A percentile compares a stretch with the other conserved stretches of the same genome.
Conservation (phyloP, 2,888 invertebrate species). For the Horisme vitalbata region DNA sequence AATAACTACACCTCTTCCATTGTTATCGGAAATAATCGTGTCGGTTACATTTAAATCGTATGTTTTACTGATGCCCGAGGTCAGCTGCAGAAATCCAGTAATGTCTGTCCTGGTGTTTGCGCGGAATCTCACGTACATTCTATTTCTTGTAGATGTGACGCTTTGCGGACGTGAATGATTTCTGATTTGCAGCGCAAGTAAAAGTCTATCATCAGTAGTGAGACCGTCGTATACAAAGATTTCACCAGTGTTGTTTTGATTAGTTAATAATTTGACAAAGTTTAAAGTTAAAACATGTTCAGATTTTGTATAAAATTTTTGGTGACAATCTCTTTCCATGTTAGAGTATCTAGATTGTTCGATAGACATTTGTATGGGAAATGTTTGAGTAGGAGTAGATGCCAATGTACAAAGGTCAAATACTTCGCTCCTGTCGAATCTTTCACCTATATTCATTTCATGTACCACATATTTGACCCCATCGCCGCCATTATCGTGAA, state of each 20-base stretch:
- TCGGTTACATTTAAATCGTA: constrained; percentile 95
- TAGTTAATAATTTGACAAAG: constrained; percentile 91
- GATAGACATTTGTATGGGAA: constrained; percentile 91
- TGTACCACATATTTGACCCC: constrained; percentile 94
- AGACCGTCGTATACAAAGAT: constrained; percentile 92
- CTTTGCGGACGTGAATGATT: constrained; percentile 95
- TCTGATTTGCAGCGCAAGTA: constrained; percentile 88
- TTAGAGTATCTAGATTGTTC: constrained; percentile 90
- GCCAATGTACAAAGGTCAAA: constrained; percentile 94
- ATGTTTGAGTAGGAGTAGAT: constrained; percentile 92
- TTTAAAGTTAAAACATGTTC: constrained; percentile 93
- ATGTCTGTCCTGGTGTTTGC: constrained; percentile 89
- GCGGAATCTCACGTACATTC: constrained; percentile 90
- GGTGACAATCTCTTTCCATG: constrained; percentile 88
- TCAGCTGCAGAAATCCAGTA: constrained; percentile 89
- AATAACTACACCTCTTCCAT: constrained; percentile 96
- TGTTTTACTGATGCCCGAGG: constrained; percentile 89
- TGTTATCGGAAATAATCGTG: constrained; percentile 93
- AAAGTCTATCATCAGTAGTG: constrained; percentile 85
- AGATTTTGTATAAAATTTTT: constrained; percentile 89
- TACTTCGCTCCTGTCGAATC: constrained; percentile 88
- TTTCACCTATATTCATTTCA: constrained; percentile 89
- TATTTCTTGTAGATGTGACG: constrained; percentile 90
- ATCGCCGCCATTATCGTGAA: constrained; percentile 94
- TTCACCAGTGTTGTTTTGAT: constrained; percentile 87